Evolutionary conservation across 2,888 invertebrate genomes (phyloP).

Genomic region (Dexiosoma caninum): DNA sequence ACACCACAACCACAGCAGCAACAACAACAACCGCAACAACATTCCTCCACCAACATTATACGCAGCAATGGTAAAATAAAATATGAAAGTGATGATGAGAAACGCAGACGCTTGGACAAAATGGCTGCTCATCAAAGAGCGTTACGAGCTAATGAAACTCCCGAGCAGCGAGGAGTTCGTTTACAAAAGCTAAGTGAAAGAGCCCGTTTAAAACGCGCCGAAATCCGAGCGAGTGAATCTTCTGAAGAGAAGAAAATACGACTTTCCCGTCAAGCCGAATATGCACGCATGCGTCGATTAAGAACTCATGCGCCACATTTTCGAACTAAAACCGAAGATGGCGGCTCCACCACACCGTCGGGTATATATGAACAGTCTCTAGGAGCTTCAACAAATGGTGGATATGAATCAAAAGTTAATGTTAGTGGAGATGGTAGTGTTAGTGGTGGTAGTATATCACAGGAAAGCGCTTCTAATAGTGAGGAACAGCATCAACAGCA

Average conservation of each 20-base stretch:
- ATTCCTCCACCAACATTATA: constrained; percentile 69
- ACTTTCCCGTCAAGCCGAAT: constrained; percentile 76
- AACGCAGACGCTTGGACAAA: constrained; percentile 75
- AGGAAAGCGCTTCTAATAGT: constrained; percentile 60
- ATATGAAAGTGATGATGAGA: constrained; percentile 77
- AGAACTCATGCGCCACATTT: constrained; percentile 74
- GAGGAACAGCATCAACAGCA: constrained; percentile 62
- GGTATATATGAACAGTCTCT: constrained; percentile 55
- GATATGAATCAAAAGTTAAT: constrained; percentile 70
- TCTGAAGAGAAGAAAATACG: constrained; percentile 75
- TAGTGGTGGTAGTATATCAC: constrained; percentile 60
- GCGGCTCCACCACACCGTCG: constrained; percentile 34
- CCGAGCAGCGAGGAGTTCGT: constrained; percentile 74
- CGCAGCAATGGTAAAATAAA: constrained; percentile 73
- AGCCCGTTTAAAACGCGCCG: constrained; percentile 75
- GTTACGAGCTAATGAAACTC: constrained; percentile 76
- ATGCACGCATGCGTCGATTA: constrained; percentile 75
- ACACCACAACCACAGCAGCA: constrained; percentile 15
- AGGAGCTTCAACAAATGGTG: constrained; percentile 65
- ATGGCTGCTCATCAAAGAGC: constrained; percentile 77
- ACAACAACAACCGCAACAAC: constrained; percentile 65
- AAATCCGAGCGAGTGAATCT: constrained; percentile 74
- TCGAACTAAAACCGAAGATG: constrained; percentile 67
- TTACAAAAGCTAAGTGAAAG: constrained; percentile 75
- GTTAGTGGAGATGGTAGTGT: constrained; percentile 56